Percentiles rank a stretch among this genome's conserved stretches.
phyloP scores from a whole-genome alignment of 2,797 vertebrate species.

The Enteromius paludinosus region DNA sequence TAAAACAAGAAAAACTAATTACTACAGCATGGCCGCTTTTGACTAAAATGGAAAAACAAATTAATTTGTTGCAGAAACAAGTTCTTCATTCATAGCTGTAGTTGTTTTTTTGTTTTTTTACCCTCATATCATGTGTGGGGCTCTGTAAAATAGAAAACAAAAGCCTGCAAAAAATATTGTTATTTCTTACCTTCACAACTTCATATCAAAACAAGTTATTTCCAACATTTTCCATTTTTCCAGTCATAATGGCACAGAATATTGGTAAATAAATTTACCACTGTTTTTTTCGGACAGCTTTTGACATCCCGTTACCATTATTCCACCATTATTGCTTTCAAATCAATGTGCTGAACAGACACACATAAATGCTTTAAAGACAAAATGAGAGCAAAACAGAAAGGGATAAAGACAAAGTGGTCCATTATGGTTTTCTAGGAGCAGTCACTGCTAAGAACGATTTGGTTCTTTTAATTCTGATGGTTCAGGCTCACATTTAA shows the following conservation, averaged over 20 bases:
- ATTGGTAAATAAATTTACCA: background rate
- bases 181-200: background rate
- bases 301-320: background rate
- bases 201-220: background rate
- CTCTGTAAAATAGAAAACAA: background rate
- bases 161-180: background rate
- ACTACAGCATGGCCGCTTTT: background rate
- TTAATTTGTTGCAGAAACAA: background rate
- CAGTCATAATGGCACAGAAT: background rate
- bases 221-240: background rate
- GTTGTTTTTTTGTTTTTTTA: background rate
- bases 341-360: slow-evolving; percentile 12
- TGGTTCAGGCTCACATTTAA: too few relatives aligned
- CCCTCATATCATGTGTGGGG: background rate
- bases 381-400: slow-evolving; percentile 7
- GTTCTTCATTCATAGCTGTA: background rate
- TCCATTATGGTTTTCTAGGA: background rate
- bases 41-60: background rate
- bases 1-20: background rate
- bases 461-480: too few relatives aligned
- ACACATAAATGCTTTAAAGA: slow-evolving; percentile 12
- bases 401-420: slow-evolving; percentile 14
- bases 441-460: background rate
- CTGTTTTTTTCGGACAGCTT: background rate
- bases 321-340: slow-evolving; percentile 7